A percentile compares a stretch with the other conserved stretches of the same genome.
These are phyloP conservation scores for Hydrophis major DNA, from an alignment of 2,797 vertebrate species.

Conservation along the genomic window DNA sequence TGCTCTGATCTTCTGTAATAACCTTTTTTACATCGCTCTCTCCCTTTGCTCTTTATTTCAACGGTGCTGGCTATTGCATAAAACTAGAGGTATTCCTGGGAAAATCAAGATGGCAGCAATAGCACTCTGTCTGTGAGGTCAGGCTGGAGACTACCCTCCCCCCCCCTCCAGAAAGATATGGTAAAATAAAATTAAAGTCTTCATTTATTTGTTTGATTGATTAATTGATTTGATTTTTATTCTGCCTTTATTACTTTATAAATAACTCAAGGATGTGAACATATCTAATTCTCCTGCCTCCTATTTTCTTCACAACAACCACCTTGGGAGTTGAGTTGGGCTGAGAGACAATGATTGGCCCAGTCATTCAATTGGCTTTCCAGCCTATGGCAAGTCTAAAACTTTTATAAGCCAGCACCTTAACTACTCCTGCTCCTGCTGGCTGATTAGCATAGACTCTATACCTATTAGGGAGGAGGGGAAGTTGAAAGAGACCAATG, in stretches of 20 bases:
- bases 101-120: not conserved
- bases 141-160: not conserved
- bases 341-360: not conserved
- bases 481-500: not conserved
- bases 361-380: not conserved
- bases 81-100: not conserved
- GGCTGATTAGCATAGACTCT: not conserved
- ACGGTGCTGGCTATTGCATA: not conserved
- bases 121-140: not conserved
- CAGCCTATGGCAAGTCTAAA: not conserved
- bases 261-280: not conserved
- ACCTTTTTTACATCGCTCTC: not conserved
- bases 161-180: not conserved
- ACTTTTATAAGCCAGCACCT: not conserved
- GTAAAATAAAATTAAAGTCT: not conserved
- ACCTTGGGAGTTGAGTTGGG: not conserved
- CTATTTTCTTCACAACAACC: not conserved
- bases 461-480: not conserved
- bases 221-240: not conserved
- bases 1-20: not conserved
- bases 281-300: not conserved
- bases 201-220: not conserved
- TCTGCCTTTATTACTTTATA: not conserved
- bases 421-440: not conserved
- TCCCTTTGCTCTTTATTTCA: not conserved